Conservation (phyloP, 2,888 invertebrate genomes). For the Dryobota labecula region DNA sequence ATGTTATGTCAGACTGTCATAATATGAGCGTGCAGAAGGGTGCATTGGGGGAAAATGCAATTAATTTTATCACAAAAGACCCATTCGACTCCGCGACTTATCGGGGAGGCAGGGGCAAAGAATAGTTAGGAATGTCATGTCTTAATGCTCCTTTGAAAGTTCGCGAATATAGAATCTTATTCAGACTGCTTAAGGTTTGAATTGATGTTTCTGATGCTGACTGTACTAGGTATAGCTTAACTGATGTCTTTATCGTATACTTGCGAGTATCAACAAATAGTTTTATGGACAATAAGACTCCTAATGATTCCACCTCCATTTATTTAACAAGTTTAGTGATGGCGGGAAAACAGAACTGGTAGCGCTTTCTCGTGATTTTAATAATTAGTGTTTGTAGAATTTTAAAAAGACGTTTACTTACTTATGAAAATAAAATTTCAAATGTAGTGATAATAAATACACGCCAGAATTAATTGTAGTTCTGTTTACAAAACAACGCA, state of each 20-base stretch:
- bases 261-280: constrained; percentile 46
- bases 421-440: not conserved
- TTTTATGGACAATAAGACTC: constrained; percentile 52
- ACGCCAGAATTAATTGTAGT: no score
- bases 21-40: constrained; percentile 69
- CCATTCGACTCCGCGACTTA: constrained; percentile 70
- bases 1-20: constrained; percentile 65
- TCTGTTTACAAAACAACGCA: constrained; percentile 1
- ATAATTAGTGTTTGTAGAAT: not conserved
- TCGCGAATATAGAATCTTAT: constrained; percentile 44
- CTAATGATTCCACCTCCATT: constrained; percentile 21
- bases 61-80: constrained; percentile 87
- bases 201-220: not conserved
- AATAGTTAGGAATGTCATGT: constrained; percentile 71
- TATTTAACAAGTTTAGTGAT: constrained; percentile 13
- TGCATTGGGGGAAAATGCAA: constrained; percentile 84
- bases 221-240: not conserved
- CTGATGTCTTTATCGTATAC: constrained; percentile 23
- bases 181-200: constrained; percentile 29
- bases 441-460: not conserved
- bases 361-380: not conserved
- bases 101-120: constrained; percentile 60
- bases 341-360: not conserved
- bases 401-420: not conserved
- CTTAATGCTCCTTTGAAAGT: constrained; percentile 45